Percentiles rank a stretch among this genome's conserved stretches.
Conservation (phyloP, 2,797 vertebrate genomes). For the Melanotaenia trifasciata region DNA sequence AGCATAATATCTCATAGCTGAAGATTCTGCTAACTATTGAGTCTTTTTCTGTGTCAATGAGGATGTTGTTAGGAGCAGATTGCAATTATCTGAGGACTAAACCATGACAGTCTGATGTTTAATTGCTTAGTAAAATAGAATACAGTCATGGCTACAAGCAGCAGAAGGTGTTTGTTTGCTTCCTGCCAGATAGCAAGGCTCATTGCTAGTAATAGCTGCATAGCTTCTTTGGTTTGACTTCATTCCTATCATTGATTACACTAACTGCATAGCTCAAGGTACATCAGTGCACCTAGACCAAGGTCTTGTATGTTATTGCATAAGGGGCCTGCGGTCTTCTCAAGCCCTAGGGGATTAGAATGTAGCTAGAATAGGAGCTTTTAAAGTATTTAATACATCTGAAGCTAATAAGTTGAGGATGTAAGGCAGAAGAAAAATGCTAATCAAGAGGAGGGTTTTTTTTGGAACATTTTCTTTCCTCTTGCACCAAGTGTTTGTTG, state of each 20-base stretch:
- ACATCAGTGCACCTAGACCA: conserved; percentile 48
- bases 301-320: conserved; percentile 16
- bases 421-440: neutral
- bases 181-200: conserved; percentile 41
- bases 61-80: conserved; percentile 25
- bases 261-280: conserved; percentile 56
- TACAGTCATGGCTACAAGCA: conserved; percentile 19
- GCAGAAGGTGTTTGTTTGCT: neutral
- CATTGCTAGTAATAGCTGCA: neutral
- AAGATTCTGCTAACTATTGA: conserved; percentile 33
- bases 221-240: conserved; percentile 50
- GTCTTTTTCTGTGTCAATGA: conserved; percentile 20
- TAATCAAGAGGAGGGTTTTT: neutral
- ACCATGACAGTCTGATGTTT: conserved; percentile 3
- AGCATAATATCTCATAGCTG: conserved; percentile 48
- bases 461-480: neutral
- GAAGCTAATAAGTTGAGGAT: neutral
- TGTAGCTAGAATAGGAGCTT: neutral
- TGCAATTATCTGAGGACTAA: neutral
- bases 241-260: conserved; percentile 51
- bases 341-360: neutral
- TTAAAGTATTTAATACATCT: neutral
- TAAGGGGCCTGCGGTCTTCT: neutral
- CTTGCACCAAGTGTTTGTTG: neutral
- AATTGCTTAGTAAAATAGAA: conserved; percentile 33